A percentile compares a stretch with the other conserved stretches of the same genome.
Evolutionary conservation across 2,888 invertebrate species (phyloP).

Genomic region (Neoascia interrupta): DNA sequence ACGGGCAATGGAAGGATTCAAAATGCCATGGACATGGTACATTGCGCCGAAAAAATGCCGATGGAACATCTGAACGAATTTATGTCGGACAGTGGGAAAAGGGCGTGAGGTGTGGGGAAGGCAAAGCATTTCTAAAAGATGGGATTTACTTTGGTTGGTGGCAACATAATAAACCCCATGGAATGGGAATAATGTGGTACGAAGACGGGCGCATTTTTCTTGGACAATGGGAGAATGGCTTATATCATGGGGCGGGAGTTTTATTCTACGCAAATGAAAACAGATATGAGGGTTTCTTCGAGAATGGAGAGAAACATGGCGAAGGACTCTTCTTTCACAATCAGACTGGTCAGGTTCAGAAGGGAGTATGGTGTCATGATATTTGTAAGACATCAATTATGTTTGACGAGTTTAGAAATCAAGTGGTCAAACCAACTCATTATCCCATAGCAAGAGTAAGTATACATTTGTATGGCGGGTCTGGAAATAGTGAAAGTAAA

Average conservation of each 20-base stretch:
- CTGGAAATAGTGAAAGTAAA: neutral
- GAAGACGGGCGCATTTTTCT: constrained; percentile 75
- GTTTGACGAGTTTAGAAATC: constrained; percentile 75
- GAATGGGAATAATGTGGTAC: constrained; percentile 78
- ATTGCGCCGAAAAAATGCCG: constrained; percentile 73
- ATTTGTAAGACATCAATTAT: constrained; percentile 75
- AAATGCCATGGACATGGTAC: constrained; percentile 76
- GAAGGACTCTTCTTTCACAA: constrained; percentile 77
- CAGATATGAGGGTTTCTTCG: constrained; percentile 77
- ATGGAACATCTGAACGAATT: constrained; percentile 73
- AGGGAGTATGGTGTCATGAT: constrained; percentile 77
- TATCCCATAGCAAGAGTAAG: constrained; percentile 74
- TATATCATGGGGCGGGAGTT: constrained; percentile 76
- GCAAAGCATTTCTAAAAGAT: constrained; percentile 76
- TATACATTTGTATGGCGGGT: too few species aligned
- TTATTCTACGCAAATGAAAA: constrained; percentile 76
- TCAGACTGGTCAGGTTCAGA: constrained; percentile 77
- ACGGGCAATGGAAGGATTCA: constrained; percentile 75
- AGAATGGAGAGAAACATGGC: constrained; percentile 77
- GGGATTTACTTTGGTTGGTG: constrained; percentile 77
- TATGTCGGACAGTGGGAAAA: constrained; percentile 76
- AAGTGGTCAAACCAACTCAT: constrained; percentile 71
- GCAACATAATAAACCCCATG: constrained; percentile 75
- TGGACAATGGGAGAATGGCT: constrained; percentile 77
- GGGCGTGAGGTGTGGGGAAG: constrained; percentile 76